Evolutionary conservation across 2,888 invertebrate species (phyloP), one percentile per base, ranked within the genome.

Genomic region (Leucozona laternaria): DNA sequence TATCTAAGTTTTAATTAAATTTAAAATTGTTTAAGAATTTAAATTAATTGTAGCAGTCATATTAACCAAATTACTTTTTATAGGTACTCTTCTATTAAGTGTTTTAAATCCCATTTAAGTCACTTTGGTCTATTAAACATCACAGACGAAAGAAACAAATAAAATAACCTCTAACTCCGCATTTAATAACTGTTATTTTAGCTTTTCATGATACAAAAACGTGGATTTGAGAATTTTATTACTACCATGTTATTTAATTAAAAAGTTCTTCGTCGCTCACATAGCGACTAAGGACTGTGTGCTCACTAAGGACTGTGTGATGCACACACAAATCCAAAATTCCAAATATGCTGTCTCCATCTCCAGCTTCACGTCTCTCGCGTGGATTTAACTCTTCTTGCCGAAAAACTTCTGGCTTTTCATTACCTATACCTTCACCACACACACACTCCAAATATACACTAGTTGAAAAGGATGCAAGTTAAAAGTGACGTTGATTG

Each of bases 401-500:
- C 25, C n/a, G 25, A 37, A 15, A 50, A 53, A 53, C 25, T 68
- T 25, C 8, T 53, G 37, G 53, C 10, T 68, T 53, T 68, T 25
- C 68, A 22, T 50, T 53, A 37, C 48, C 50, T 53, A 17, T 2
- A 20, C n/a, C 34, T 22, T 17, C 15, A 8, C 15, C 15, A 8
- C 17, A 57, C 17, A 17, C 8, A 57, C 8, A 34, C 17, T 20
- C 60, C 22, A 22, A 15, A 57, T 8, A 53, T 13, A 15, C 13
- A 2, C 11, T 15, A 20, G 22, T 20, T 53, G 17, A 37, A 81
- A 85, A 78, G 72, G 72, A 81, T 85, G 85, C 85, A 81, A 81
- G 77, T 81, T 77, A 73, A 77, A 72, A 73, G 81, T 77, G 68
- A 73, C 72, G 72, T 55, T 85, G 77, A 85, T 81, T 85, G 85